Conservation (phyloP, 2,113 vertebrate genomes). For the Orcinus orca region DNA sequence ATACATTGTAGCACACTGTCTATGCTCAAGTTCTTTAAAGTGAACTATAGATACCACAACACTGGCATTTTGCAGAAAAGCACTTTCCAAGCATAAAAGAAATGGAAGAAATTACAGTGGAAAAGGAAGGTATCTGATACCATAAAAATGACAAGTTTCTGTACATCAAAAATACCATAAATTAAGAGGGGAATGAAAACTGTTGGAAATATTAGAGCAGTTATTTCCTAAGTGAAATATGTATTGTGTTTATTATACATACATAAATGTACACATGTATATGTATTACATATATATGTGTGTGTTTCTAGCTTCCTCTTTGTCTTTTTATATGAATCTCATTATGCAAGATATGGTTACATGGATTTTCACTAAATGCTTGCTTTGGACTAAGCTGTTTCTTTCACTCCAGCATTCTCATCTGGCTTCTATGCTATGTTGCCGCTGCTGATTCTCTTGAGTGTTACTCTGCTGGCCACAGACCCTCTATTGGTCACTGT, state of each 20-base stretch:
- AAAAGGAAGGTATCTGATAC: not conserved
- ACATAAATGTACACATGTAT: not conserved
- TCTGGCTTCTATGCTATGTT: not conserved
- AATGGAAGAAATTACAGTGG: not conserved
- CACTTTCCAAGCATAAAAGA: not conserved
- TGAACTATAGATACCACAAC: not conserved
- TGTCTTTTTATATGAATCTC: not conserved
- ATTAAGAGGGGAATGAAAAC: not conserved
- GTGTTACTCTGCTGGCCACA: not conserved
- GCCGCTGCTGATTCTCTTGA: not conserved
- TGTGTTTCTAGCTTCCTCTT: not conserved
- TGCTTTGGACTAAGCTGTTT: not conserved
- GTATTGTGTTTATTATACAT: not conserved
- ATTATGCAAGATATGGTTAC: not conserved
- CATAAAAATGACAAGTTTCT: not conserved
- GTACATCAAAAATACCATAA: not conserved
- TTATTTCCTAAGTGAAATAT: not conserved
- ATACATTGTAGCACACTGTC: not conserved
- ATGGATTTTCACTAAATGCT: not conserved
- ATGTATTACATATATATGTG: not conserved
- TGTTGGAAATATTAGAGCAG: not conserved
- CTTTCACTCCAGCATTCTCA: not conserved
- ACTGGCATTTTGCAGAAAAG: not conserved
- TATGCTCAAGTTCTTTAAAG: not conserved
- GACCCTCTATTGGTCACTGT: not conserved